phyloP scores from a whole-genome alignment of 2,113 vertebrate species.

The Pungitius pungitius region DNA sequence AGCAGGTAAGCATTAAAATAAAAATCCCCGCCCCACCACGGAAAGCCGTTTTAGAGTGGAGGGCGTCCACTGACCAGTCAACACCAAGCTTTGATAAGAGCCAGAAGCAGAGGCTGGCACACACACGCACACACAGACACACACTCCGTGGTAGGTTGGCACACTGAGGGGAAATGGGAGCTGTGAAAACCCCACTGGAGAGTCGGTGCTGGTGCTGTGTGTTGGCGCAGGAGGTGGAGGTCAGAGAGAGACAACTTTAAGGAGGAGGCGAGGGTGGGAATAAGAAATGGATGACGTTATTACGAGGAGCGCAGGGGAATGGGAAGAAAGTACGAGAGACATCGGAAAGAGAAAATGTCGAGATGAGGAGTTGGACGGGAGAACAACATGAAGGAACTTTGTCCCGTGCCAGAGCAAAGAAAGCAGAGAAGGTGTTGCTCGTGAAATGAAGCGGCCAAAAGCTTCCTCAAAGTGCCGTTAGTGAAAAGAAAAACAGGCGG shows the following conservation, averaged over 20 bases:
- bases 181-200: constrained; percentile 68
- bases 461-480: constrained; percentile 49
- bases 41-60: too few species aligned
- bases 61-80: constrained; percentile 65
- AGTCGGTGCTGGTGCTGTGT: constrained; percentile 58
- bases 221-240: constrained; percentile 28
- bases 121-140: constrained; percentile 23
- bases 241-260: constrained; percentile 10
- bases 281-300: constrained; percentile 14
- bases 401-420: constrained; percentile 32
- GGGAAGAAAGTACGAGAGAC: constrained; percentile 7
- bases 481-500: constrained; percentile 53
- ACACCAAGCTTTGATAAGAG: constrained; percentile 70
- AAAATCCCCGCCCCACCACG: too few species aligned
- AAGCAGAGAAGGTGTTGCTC: constrained; percentile 67
- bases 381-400: constrained; percentile 32
- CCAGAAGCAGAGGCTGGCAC: constrained; percentile 49
- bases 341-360: constrained; percentile 15
- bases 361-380: constrained; percentile 21
- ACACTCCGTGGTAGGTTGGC: constrained; percentile 57
- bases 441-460: constrained; percentile 54
- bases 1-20: too few species aligned
- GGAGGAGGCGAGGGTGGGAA: constrained; percentile 17
- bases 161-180: constrained; percentile 60
- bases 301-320: not conserved